A percentile compares a stretch with the other conserved stretches of the same genome.
These are phyloP conservation scores for Sylvietta virens DNA, from an alignment of 2,113 vertebrate species.

Conservation along the genomic window DNA sequence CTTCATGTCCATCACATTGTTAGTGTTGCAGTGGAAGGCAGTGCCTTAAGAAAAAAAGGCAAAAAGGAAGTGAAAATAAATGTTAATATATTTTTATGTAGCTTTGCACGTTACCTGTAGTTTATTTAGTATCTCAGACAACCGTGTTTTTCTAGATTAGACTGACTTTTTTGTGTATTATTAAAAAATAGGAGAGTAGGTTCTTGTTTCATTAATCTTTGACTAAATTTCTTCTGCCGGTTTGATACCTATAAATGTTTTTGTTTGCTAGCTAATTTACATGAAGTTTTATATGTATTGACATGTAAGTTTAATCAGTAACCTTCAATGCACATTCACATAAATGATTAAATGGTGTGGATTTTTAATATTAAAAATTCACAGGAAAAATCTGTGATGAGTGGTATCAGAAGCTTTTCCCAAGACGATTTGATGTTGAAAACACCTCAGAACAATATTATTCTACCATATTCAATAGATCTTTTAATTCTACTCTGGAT, in stretches of 20 bases:
- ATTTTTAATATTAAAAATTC: not conserved
- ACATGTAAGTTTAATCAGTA: not conserved
- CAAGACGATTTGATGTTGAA: not conserved
- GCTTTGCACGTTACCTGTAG: not conserved
- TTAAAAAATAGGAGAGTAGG: not conserved
- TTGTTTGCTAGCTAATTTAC: not conserved
- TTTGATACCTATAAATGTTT: not conserved
- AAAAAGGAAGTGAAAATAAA: not conserved
- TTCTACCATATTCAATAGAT: not conserved
- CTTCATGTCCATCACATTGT: slow-evolving; percentile 55
- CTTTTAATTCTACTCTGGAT: not conserved
- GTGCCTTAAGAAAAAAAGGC: not conserved
- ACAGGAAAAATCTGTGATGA: not conserved
- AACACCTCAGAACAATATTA: not conserved
- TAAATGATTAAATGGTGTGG: not conserved
- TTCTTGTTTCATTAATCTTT: not conserved
- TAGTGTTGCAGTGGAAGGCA: not conserved
- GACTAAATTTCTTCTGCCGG: not conserved
- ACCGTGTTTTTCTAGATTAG: not conserved
- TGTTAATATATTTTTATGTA: not conserved
- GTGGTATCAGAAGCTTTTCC: not conserved
- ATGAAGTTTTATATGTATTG: not conserved
- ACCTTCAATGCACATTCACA: not conserved
- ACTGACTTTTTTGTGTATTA: not conserved
- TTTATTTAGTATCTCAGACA: not conserved